Evolutionary conservation across 2,797 vertebrate genomes (phyloP).

Genomic region (Thaleichthys pacificus): DNA sequence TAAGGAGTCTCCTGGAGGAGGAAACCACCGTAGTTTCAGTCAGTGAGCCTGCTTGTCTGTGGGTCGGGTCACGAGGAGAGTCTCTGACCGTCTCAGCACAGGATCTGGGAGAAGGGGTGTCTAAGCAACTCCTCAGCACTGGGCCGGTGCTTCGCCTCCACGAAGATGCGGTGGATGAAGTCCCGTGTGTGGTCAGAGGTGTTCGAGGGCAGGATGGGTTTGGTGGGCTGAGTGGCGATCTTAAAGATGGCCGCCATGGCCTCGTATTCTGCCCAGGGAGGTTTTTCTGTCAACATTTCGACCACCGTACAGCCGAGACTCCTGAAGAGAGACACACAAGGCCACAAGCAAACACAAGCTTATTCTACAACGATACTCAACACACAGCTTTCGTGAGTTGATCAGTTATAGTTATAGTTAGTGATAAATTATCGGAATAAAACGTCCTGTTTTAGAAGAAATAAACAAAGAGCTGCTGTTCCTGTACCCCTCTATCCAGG

Average conservation of each 20-base stretch:
- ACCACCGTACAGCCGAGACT: conserved; percentile 97
- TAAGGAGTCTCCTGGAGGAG: conserved; percentile 12
- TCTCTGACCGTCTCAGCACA: conserved; percentile 77
- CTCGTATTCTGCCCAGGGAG: conserved; percentile 97
- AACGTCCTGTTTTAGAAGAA: neutral
- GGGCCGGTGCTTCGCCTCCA: conserved; percentile 94
- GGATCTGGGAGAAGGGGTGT: conserved; percentile 93
- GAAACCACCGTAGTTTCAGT: neutral
- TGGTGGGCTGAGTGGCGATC: conserved; percentile 97
- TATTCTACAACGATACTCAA: neutral
- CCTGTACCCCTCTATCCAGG: neutral
- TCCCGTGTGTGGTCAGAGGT: conserved; percentile 90
- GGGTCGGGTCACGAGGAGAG: neutral
- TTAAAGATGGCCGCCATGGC: conserved; percentile 99
- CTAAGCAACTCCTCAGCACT: conserved; percentile 95
- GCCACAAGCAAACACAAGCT: neutral
- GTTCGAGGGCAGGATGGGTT: conserved; percentile 88
- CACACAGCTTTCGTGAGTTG: neutral
- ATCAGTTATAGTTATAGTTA: no score
- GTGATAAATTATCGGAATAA: neutral
- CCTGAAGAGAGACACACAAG: conserved; percentile 69
- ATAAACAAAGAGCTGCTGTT: neutral
- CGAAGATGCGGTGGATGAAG: conserved; percentile 93
- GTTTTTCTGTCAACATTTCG: conserved; percentile 98
- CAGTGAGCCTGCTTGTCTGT: conserved; percentile 1